Conservation (phyloP, 2,888 invertebrate genomes). For the Drosophila tanythrix region DNA sequence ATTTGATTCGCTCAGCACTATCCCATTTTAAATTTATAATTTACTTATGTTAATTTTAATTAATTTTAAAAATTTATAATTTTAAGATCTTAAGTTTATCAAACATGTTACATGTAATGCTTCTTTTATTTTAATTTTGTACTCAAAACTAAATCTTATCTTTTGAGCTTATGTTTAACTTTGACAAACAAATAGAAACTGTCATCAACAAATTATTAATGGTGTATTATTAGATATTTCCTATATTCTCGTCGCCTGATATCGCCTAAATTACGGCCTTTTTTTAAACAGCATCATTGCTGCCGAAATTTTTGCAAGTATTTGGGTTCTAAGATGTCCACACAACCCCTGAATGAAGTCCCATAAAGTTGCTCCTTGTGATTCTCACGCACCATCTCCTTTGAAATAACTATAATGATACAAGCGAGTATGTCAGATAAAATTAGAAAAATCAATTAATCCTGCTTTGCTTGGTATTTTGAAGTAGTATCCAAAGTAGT, state of each 20-base stretch:
- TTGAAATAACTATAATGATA: neutral
- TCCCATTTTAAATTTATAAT: conserved; percentile 19
- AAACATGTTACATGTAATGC: conserved; percentile 46
- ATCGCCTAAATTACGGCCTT: neutral
- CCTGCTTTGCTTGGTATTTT: neutral
- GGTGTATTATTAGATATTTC: neutral
- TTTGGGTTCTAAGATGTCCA: neutral
- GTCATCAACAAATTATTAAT: conserved; percentile 8
- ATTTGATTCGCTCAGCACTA: conserved; percentile 32
- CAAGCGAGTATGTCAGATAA: neutral
- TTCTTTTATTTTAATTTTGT: conserved; percentile 44
- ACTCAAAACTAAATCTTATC: conserved; percentile 31
- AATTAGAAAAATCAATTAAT: neutral
- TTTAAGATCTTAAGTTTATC: conserved; percentile 38
- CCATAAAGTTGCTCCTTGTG: neutral
- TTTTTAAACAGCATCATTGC: neutral
- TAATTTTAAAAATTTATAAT: conserved; percentile 29
- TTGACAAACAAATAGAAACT: conserved; percentile 41
- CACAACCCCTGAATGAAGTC: neutral
- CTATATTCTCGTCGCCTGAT: neutral
- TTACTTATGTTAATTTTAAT: conserved; percentile 39
- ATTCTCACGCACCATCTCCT: neutral
- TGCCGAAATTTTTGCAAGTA: neutral
- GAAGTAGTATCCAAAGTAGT: too few relatives aligned
- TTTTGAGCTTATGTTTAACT: conserved; percentile 45